A percentile compares a stretch with the other conserved stretches of the same genome.
Evolutionary conservation across 2,113 vertebrate species (phyloP).

Genomic region (Crotalus helleri): DNA sequence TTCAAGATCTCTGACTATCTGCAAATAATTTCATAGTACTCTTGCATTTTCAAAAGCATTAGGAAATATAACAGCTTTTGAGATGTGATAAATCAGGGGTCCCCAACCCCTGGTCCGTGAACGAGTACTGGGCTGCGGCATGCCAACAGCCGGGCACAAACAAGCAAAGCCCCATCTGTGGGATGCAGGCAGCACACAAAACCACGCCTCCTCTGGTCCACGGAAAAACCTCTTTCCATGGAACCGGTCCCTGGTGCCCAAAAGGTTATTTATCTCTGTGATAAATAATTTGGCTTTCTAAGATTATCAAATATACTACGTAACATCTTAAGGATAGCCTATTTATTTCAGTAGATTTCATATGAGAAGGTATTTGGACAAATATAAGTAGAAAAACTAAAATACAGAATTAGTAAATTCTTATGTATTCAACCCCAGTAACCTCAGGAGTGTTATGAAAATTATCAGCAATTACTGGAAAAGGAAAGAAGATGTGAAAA

Average conservation of each 20-base stretch:
- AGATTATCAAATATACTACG: slow-evolving; percentile 24
- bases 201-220: too few relatives aligned
- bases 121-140: too few relatives aligned
- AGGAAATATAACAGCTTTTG: slow-evolving; percentile 22
- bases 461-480: not conserved
- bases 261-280: not conserved
- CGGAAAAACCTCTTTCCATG: too few relatives aligned
- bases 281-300: slow-evolving; percentile 33
- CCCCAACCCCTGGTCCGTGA: too few relatives aligned
- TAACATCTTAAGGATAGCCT: not conserved
- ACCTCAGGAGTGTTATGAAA: not conserved
- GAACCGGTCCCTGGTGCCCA: too few relatives aligned
- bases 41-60: slow-evolving; percentile 35
- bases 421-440: not conserved
- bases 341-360: slow-evolving; percentile 18
- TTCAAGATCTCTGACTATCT: slow-evolving; percentile 16
- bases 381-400: not conserved
- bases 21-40: slow-evolving; percentile 42
- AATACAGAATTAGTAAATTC: not conserved
- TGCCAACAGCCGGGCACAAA: too few relatives aligned
- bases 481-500: not conserved
- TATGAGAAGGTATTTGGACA: slow-evolving; percentile 12
- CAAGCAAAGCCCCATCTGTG: too few relatives aligned
- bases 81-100: slow-evolving; percentile 17
- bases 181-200: too few relatives aligned